Evolutionary conservation across 1,140 invertebrate genomes (phyloP), one percentile per base, ranked within the genome.

Genomic region (Ceratina japonica): DNA sequence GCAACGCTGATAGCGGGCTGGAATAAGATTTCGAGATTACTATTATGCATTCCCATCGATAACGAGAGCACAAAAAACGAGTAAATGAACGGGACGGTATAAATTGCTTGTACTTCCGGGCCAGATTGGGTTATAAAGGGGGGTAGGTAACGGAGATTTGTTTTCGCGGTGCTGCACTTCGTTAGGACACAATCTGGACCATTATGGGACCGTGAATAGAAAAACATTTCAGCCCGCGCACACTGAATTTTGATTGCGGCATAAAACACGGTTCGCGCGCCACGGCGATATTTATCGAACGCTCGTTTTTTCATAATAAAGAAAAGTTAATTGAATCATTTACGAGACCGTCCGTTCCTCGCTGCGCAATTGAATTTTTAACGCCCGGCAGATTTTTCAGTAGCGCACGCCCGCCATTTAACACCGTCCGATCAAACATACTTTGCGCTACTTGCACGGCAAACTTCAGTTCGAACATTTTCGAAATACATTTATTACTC

Each of bases 81-180:
- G 52, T 52, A 22, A 52, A 52, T 56, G 75, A 77, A 77, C 44
- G 27, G 54, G 44, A 77, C 18, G 75, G 20, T 71, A 77, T 51
- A 77, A 77, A 77, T 77, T 77, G 66, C 66, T 62, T 77, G 56
- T 70, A 71, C 66, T 77, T 77, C 44, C 75, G 44, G 49, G 66
- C 56, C 75, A 77, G 49, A 77, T 71, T 71, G 49, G 27, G 66
- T 77, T 77, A 77, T 77, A 71, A 77, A 77, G 66, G 66, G 66
- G 66, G 66, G 66, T 58, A 62, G 66, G 66, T 58, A 62, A 77
- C 66, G 62, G 66, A 71, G 66, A 71, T 70, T 77, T 66, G 13
- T 77, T 77, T 77, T 71, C 75, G 58, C 44, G 66, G 56, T 52
- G 22, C 16, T 77, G 75, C 58, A 54, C 75, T 71, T 77, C 58